Evolutionary conservation across 1,140 invertebrate genomes (phyloP), one percentile per base, ranked within the genome.

Genomic region (Drosophila littoralis): DNA sequence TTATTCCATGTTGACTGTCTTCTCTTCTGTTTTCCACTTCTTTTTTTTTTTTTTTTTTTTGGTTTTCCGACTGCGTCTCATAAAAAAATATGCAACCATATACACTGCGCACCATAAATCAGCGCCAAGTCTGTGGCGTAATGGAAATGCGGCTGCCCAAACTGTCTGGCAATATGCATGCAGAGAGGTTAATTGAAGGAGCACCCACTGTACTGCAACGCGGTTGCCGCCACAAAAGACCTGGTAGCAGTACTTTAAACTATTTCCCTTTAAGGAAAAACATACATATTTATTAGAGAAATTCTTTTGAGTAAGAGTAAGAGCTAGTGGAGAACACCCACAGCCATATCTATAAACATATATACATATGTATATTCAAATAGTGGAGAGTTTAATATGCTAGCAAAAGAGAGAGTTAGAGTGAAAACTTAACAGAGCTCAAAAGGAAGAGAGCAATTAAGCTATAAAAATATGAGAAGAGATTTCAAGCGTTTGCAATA

Each of bases 61-160:
- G 52, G 33, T 79, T 74, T 79, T 79, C 77, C 77, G 77, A 59
- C 77, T 80, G 77, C 54, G 79, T 54, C 72, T 81, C 79, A 80
- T 80, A 80, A 79, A 64, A 54, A 81, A 81, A 78, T 81, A 75
- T 83, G 75, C 80, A 82, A 55, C 50, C 79, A 70, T 79, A 33
- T n/a, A 66, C 17, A 58, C 9, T 58, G 12, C 63, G 61, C 63
- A 71, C 60, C 80, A 83, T 79, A 84, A 83, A 72, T 83, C 77
- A 61, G 60, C 59, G 36, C 38, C 42, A 57, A 50, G 43, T 48
- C 43, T 15, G 43, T 65, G 61, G 38, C 61, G 61, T 65, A 65
- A 65, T 65, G 50, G 7, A 43, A 63, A 40, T 61, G 59, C 10
- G 22, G 40, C 40, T 45, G 17, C 45, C 28, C 45, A 58, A 68